Evolutionary conservation across 1,140 invertebrate genomes (phyloP).

Genomic region (Plutomurus gul): DNA sequence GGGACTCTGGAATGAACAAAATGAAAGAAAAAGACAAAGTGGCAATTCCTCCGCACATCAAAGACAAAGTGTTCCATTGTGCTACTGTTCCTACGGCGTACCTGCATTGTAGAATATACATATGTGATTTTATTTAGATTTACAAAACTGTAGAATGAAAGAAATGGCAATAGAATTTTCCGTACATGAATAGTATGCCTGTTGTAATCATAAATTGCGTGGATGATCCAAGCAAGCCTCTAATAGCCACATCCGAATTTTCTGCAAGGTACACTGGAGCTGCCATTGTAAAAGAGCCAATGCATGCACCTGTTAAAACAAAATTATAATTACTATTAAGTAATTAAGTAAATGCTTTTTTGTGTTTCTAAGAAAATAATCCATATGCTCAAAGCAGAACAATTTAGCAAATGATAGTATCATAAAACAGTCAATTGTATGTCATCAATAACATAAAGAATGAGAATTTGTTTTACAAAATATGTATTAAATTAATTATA

Average conservation of each 20-base stretch:
- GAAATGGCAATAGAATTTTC: too few species aligned
- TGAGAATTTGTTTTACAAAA: too few species aligned
- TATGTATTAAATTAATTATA: too few species aligned
- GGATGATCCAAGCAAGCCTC: conserved; percentile 57
- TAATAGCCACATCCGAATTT: neutral
- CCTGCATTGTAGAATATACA: conserved; percentile 37
- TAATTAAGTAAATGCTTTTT: too few species aligned
- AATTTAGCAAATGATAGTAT: too few species aligned
- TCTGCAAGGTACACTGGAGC: neutral
- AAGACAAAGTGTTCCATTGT: conserved; percentile 64
- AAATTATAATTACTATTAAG: too few species aligned
- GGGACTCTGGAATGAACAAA: conserved; percentile 65
- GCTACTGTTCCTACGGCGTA: conserved; percentile 65
- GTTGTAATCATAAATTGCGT: neutral
- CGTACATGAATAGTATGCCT: neutral
- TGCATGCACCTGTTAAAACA: neutral
- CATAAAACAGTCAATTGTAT: too few species aligned
- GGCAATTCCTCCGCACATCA: conserved; percentile 59
- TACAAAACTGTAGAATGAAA: too few species aligned
- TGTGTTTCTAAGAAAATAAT: too few species aligned
- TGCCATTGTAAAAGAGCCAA: neutral
- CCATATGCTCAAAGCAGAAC: too few species aligned
- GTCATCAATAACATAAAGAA: too few species aligned
- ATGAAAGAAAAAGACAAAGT: conserved; percentile 60
- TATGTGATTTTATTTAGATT: too few species aligned